phyloP scores from a whole-genome alignment of 1,140 invertebrate species.

The Eufriesea mexicana region DNA sequence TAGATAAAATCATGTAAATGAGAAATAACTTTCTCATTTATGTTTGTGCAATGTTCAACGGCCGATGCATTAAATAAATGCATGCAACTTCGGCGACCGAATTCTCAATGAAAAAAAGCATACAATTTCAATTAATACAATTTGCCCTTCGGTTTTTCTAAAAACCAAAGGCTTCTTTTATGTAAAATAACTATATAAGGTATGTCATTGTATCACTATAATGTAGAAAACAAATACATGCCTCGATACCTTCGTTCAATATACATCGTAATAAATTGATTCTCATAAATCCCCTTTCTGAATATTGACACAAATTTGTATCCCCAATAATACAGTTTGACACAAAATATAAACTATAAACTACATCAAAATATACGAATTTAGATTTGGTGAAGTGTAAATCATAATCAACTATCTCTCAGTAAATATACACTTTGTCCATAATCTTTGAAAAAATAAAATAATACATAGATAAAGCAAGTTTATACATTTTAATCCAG shows the following conservation, averaged over 20 bases:
- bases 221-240: constrained; percentile 59
- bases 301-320: constrained; percentile 54
- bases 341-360: constrained; percentile 60
- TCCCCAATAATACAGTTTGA: constrained; percentile 50
- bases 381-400: constrained; percentile 67
- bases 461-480: constrained; percentile 71
- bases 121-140: constrained; percentile 33
- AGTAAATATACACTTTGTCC: constrained; percentile 71
- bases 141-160: constrained; percentile 11
- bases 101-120: constrained; percentile 25
- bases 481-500: constrained; percentile 68
- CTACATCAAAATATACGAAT: constrained; percentile 63
- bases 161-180: constrained; percentile 7
- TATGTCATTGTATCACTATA: constrained; percentile 26
- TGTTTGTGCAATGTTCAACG: constrained; percentile 47
- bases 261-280: constrained; percentile 54
- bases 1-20: constrained; percentile 55
- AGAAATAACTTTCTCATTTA: constrained; percentile 21
- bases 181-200: constrained; percentile 16
- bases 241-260: constrained; percentile 46
- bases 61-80: constrained; percentile 60
- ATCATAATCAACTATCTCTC: constrained; percentile 61
- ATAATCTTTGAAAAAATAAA: constrained; percentile 71
- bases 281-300: constrained; percentile 37
- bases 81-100: constrained; percentile 34